phyloP scores from a whole-genome alignment of 2,888 invertebrate species.

The Oscheius myriophilus region DNA sequence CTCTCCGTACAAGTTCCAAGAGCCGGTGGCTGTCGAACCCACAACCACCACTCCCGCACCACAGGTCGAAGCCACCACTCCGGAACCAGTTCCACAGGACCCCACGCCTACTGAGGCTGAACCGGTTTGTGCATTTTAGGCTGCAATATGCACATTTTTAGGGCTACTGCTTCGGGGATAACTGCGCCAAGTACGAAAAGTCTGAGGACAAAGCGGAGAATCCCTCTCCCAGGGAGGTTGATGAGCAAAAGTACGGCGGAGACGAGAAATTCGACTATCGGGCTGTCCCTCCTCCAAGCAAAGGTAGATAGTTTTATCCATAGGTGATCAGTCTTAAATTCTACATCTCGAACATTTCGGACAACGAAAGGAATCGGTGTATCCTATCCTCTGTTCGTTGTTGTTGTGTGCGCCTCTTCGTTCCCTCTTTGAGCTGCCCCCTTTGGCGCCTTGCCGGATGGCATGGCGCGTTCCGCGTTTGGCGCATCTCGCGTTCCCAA shows the following conservation, averaged over 20 bases:
- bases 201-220: conserved; percentile 3
- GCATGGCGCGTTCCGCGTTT: no score
- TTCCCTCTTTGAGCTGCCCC: no score
- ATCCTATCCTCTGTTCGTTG: no score
- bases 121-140: not conserved
- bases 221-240: not conserved
- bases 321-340: no score
- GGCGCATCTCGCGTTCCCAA: no score
- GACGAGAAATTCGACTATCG: conserved; percentile 4
- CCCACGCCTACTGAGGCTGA: conserved; percentile 1
- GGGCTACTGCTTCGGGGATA: conserved; percentile 19
- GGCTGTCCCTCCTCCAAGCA: no score
- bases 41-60: conserved; percentile 6
- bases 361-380: no score
- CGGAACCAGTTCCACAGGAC: conserved; percentile 14
- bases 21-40: not conserved
- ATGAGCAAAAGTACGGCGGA: conserved; percentile 16
- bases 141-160: not conserved
- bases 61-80: conserved; percentile 1
- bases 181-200: conserved; percentile 19
- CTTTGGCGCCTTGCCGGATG: no score
- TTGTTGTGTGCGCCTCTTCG: no score
- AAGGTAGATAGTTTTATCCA: no score
- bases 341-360: no score
- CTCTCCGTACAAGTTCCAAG: conserved; percentile 2